Evolutionary conservation across 2,888 invertebrate species (phyloP), one percentile per base, ranked within the genome.

Genomic region (Pristionchus fissidentatus): DNA sequence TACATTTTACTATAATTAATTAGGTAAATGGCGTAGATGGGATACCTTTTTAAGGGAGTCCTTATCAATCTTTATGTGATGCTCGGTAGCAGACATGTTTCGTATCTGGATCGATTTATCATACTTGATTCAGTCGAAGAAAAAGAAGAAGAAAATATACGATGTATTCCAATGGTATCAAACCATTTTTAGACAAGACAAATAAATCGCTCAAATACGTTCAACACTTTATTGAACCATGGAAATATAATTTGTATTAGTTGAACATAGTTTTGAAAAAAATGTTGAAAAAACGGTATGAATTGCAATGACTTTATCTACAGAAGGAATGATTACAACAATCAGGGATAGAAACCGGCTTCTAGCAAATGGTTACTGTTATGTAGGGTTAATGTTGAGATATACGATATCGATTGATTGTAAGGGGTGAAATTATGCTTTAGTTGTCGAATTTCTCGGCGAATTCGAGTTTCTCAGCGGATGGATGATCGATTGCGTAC

Each of bases 401-500:
- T n/a, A 26, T 26, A 29, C 22, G 62, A 8, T 66, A 29, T 60
- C 29, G 60, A 29, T 15, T n/a, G 29, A 22, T 22, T 22, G 26
- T 2, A 29, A 57, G 15, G 29, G 29, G 4, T 10, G 60, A 60
- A 10, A 32, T 60, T 13, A n/a, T 13, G 38, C 43, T 26, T 10
- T 66, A 10, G 70, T 60, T 60, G 26, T 77, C 49, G 49, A 77
- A 77, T 15, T 35, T 86, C 81, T 88, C 88, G 7, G 82, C 60
- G 80, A 85, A 87, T 22, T 85, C 86, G 46, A 89, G 73, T 57
- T 85, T 85, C 79, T 89, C 86, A 3, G 79, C 85, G 55, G 87
- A 85, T 13, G 89, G 88, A 84, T 88, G 87, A n/a, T 88, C 89
- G 32, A 88, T 85, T 4, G 84, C 84, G 82, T 85, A 89, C 62